Evolutionary conservation across 2,113 vertebrate species (phyloP), one percentile per base, ranked within the genome.

Genomic region (Thinocorus orbignyianus): DNA sequence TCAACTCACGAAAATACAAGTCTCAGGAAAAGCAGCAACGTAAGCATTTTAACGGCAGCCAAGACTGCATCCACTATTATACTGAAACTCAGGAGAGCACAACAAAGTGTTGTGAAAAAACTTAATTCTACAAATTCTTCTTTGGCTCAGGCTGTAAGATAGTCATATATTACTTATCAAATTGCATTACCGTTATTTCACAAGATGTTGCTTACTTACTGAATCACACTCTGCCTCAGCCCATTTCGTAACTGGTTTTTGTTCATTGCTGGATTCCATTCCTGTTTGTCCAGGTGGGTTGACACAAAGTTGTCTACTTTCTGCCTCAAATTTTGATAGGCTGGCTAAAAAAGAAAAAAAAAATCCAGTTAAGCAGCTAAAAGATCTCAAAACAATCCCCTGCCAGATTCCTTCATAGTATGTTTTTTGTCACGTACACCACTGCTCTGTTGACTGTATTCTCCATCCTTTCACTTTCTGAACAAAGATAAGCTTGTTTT

Each of bases 271-370:
- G 99, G 99, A 88, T 98, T 99, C 99, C 99, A 99, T 19, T 99
- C 99, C 95, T 99, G 99, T 39, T 99, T 99, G 96, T 99, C 99
- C 96, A 99, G 96, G 46, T 99, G 99, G 8, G 98, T 99, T 0
- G 99, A 99, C 79, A 99, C 99, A 91, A 99, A 99, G 97, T 99
- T 99, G 98, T 99, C 99, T 13, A 99, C 99, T 95, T 99, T 99
- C 98, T 99, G 99, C 72, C 99, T 98, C 94, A 99, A 97, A 96
- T 99, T 99, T 97, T 99, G 99, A 97, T 99, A 99, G 51, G 99
- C 99, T 80, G 99, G 99, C 99, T 99, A 58, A 72, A 91, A 81
- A 68, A 78, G 6, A 48, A 78, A 83, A 77, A 48, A 76, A 81
- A 77, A 62, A 86, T 37, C 33, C 10, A 3, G 19, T 82, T 87